phyloP scores from a whole-genome alignment of 2,113 vertebrate genomes.

The Clarias gariepinus region DNA sequence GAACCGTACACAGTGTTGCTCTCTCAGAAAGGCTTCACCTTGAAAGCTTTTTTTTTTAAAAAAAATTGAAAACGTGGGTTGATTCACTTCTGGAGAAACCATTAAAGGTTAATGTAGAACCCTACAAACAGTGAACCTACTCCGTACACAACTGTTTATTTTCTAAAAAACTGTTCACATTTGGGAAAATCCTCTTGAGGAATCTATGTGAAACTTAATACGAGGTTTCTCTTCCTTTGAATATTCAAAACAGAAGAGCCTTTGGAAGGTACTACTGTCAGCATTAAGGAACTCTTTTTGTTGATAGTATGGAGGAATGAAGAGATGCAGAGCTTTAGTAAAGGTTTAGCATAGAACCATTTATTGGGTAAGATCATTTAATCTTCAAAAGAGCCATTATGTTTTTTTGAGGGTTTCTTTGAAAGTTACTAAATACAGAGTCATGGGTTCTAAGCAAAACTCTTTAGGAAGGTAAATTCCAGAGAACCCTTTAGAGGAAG shows the following conservation, averaged over 20 bases:
- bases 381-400: background rate
- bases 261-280: background rate
- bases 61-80: background rate
- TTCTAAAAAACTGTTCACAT: background rate
- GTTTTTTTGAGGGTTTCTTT: background rate
- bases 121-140: background rate
- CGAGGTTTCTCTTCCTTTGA: background rate
- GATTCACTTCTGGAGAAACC: background rate
- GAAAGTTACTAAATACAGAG: too few species aligned
- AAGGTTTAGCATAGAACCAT: background rate
- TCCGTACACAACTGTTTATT: background rate
- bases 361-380: background rate
- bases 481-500: background rate
- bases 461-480: too few species aligned
- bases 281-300: background rate
- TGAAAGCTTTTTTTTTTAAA: background rate
- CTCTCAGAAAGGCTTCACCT: background rate
- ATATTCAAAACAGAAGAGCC: background rate
- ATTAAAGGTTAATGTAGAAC: background rate
- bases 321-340: background rate
- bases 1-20: background rate
- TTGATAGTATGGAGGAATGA: background rate
- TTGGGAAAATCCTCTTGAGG: background rate
- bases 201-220: background rate
- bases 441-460: too few species aligned